Percentiles rank a stretch among this genome's conserved stretches.
These are phyloP conservation scores for Ditylenchus weischeri DNA, from an alignment of 2,888 invertebrate genomes.

Conservation along the genomic window DNA sequence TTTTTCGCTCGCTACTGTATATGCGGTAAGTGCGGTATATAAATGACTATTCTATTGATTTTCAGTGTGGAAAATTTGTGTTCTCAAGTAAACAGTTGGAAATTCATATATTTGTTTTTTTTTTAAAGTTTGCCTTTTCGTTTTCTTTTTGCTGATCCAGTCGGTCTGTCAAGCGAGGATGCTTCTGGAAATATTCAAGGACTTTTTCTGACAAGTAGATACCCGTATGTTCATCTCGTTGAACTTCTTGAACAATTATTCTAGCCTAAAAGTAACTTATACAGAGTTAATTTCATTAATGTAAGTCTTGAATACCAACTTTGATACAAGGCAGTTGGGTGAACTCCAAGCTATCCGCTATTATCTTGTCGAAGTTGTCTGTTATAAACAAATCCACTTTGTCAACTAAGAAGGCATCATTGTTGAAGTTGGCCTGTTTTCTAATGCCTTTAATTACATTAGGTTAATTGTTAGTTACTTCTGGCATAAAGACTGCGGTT, in stretches of 20 bases:
- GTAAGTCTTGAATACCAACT: slow-evolving; percentile 31
- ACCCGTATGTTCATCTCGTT: slow-evolving; percentile 25
- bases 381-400: slow-evolving; percentile 53
- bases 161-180: slow-evolving; percentile 36
- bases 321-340: slow-evolving; percentile 54
- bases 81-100: no score
- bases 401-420: slow-evolving; percentile 48
- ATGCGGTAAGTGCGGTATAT: no score
- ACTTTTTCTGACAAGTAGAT: slow-evolving; percentile 38
- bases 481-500: not conserved
- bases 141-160: slow-evolving; percentile 48
- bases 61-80: no score
- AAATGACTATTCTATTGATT: no score
- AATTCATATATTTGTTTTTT: no score
- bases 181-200: slow-evolving; percentile 46
- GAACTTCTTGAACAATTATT: slow-evolving; percentile 40
- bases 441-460: slow-evolving; percentile 46
- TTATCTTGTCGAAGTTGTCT: slow-evolving; percentile 48
- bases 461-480: no score
- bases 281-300: slow-evolving; percentile 8
- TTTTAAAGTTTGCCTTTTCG: slow-evolving; percentile 14
- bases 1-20: no score
- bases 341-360: slow-evolving; percentile 51
- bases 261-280: slow-evolving; percentile 37
- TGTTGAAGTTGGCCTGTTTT: slow-evolving; percentile 55